Evolutionary conservation across 2,888 invertebrate species (phyloP).

Genomic region (Hypena proboscidalis): DNA sequence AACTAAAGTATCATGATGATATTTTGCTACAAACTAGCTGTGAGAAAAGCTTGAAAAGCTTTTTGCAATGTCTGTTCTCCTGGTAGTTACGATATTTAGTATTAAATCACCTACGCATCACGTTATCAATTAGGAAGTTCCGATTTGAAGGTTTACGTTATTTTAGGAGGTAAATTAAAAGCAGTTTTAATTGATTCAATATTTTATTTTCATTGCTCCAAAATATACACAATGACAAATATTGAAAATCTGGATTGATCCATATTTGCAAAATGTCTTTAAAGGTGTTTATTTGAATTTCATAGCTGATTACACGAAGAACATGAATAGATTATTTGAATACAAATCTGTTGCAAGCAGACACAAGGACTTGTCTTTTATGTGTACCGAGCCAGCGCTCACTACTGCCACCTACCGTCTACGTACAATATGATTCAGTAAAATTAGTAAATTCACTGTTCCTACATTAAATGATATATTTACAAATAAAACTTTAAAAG

Average conservation of each 20-base stretch:
- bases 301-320: conserved; percentile 81
- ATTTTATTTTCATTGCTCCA: conserved; percentile 84
- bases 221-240: conserved; percentile 84
- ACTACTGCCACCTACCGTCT: conserved; percentile 57
- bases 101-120: too few relatives aligned
- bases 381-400: conserved; percentile 39
- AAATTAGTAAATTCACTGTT: conserved; percentile 81
- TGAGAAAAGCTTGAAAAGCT: too few relatives aligned
- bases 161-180: conserved; percentile 38
- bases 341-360: conserved; percentile 69
- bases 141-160: not conserved
- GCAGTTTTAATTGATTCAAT: conserved; percentile 70
- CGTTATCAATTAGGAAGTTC: too few relatives aligned
- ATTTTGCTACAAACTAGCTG: too few relatives aligned
- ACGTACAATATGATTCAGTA: conserved; percentile 70
- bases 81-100: too few relatives aligned
- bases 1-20: too few relatives aligned
- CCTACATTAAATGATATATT: conserved; percentile 80
- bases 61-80: too few relatives aligned
- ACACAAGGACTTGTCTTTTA: conserved; percentile 66
- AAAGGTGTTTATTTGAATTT: conserved; percentile 76
- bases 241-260: conserved; percentile 73
- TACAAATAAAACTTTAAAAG: conserved; percentile 85
- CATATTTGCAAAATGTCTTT: conserved; percentile 78
- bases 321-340: conserved; percentile 75